Conservation (phyloP, 2,797 vertebrate species). For the Coendou prehensilis region DNA sequence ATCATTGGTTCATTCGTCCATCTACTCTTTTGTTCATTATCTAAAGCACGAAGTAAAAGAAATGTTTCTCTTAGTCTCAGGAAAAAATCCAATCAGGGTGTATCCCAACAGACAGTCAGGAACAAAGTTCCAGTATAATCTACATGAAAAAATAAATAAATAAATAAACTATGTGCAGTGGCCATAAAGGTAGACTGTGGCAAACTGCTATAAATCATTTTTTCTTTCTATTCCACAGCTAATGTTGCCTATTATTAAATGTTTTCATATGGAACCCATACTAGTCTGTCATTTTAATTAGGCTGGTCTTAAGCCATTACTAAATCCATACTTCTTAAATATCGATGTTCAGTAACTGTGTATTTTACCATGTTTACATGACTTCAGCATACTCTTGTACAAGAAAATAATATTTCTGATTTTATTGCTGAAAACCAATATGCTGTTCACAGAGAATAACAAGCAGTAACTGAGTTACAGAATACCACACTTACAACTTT, state of each 20-base stretch:
- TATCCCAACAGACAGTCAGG: background rate
- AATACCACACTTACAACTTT: slow-evolving; percentile 7
- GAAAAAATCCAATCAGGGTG: background rate
- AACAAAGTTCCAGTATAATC: background rate
- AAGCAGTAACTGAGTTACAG: background rate
- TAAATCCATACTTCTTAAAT: slow-evolving; percentile 22
- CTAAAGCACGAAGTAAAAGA: background rate
- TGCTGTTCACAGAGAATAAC: background rate
- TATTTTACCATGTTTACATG: background rate
- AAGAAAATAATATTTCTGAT: slow-evolving; percentile 50
- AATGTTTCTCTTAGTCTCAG: background rate
- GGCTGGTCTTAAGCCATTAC: background rate
- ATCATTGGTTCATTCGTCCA: background rate
- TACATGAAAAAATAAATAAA: background rate
- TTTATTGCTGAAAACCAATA: slow-evolving; percentile 38
- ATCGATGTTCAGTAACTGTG: background rate
- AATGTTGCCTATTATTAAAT: slow-evolving; percentile 47
- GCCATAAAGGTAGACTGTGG: no score
- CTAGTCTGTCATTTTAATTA: background rate
- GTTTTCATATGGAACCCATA: background rate
- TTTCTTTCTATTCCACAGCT: background rate
- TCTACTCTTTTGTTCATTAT: background rate
- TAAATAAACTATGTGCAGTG: background rate
- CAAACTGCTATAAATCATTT: slow-evolving; percentile 14
- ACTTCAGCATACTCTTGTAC: background rate